Conservation (phyloP, 2,888 invertebrate genomes). For the Dynastes maya region DNA sequence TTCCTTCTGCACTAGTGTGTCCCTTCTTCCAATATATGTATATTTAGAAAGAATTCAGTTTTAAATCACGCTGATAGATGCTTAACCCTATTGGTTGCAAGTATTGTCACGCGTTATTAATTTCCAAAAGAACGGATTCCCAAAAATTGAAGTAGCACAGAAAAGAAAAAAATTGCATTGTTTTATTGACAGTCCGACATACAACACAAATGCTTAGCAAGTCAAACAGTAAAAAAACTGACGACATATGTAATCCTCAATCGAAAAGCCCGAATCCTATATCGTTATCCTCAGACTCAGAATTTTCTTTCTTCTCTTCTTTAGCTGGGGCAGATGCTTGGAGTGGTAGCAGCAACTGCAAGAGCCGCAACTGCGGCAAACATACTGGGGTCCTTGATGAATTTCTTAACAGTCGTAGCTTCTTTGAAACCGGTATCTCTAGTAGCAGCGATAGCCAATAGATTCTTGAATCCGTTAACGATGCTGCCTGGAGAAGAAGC, state of each 20-base stretch:
- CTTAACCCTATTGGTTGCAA: no score
- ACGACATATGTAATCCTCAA: constrained; percentile 71
- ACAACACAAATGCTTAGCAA: constrained; percentile 46
- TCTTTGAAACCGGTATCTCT: constrained; percentile 97
- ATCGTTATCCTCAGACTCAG: constrained; percentile 93
- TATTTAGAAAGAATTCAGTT: no score
- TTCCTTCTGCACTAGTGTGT: no score
- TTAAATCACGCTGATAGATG: no score
- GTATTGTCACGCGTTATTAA: no score
- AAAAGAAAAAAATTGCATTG: not conserved
- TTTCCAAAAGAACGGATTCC: no score
- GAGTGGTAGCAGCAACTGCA: constrained; percentile 73
- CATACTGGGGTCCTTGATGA: constrained; percentile 96
- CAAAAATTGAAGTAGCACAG: no score
- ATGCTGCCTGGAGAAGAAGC: constrained; percentile 98
- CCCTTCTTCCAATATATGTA: no score
- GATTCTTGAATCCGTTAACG: constrained; percentile 97
- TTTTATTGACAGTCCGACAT: constrained; percentile 49
- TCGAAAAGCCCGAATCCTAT: constrained; percentile 98
- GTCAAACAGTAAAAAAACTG: constrained; percentile 24
- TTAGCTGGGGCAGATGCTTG: constrained; percentile 79
- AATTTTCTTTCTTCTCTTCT: constrained; percentile 87
- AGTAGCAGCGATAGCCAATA: constrained; percentile 95
- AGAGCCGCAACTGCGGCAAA: constrained; percentile 82
- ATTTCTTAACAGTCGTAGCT: constrained; percentile 93